Conservation (phyloP, 2,888 invertebrate species). For the Clunio marinus region DNA sequence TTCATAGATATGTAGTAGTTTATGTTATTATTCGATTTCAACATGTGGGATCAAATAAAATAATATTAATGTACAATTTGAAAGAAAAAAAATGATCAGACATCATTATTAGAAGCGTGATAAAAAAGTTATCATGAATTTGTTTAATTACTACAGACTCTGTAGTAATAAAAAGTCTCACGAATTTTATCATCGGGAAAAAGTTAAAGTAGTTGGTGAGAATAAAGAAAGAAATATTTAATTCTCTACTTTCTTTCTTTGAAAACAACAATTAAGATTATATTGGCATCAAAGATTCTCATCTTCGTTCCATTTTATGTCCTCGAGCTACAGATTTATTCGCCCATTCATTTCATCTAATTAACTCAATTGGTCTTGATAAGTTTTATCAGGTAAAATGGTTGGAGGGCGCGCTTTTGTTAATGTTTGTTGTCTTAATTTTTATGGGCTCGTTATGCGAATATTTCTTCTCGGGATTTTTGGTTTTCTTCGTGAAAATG, state of each 20-base stretch:
- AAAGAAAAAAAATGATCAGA: neutral
- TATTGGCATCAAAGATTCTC: constrained; percentile 36
- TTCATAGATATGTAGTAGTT: no score
- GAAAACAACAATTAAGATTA: constrained; percentile 38
- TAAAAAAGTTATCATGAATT: no score
- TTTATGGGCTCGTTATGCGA: neutral
- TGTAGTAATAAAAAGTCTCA: neutral
- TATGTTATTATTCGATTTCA: constrained; percentile 1
- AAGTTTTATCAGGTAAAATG: constrained; percentile 34
- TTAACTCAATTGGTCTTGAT: constrained; percentile 37
- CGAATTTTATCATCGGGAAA: neutral
- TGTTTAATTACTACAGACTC: no score
- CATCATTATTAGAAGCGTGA: no score
- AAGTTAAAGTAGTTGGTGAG: no score
- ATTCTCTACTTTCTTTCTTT: neutral
- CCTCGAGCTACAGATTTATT: constrained; percentile 37
- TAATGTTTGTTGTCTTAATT: constrained; percentile 18
- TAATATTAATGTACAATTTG: no score
- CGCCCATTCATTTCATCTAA: constrained; percentile 35
- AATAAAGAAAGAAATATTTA: neutral
- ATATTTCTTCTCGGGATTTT: neutral
- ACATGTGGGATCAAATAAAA: constrained; percentile 7
- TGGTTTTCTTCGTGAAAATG: neutral
- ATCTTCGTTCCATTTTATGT: constrained; percentile 12
- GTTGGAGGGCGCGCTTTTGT: neutral